These are phyloP conservation scores for Pachycephala philippinensis DNA, from an alignment of 2,113 vertebrate genomes.

Conservation along the genomic window DNA sequence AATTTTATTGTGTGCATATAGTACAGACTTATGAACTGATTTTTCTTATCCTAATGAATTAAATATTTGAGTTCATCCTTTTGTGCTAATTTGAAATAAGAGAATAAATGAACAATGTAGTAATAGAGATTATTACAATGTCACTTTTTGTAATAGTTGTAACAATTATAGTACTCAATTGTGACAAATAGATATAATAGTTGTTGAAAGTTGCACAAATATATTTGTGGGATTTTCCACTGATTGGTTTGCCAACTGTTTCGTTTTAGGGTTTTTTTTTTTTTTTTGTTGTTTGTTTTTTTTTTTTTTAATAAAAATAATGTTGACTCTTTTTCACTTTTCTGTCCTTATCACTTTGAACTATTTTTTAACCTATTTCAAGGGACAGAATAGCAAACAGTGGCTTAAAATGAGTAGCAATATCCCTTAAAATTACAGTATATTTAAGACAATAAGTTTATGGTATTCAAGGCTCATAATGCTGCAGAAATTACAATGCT, in stretches of 20 bases:
- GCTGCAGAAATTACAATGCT: neutral
- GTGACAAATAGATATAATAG: neutral
- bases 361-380: neutral
- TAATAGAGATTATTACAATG: neutral
- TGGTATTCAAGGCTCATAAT: neutral
- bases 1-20: neutral
- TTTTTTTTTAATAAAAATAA: neutral
- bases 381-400: neutral
- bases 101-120: neutral
- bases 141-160: neutral
- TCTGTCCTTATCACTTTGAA: neutral
- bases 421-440: neutral
- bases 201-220: neutral
- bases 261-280: neutral
- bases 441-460: neutral
- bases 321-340: neutral
- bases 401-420: neutral
- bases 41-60: neutral
- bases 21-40: neutral
- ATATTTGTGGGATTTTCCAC: neutral
- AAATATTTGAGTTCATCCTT: neutral
- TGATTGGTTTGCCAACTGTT: neutral
- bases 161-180: neutral
- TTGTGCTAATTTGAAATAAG: neutral
- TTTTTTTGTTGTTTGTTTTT: no score